A percentile compares a stretch with the other conserved stretches of the same genome.
Conservation (phyloP, 1,140 invertebrate genomes). For the Coenobita brevimanus region DNA sequence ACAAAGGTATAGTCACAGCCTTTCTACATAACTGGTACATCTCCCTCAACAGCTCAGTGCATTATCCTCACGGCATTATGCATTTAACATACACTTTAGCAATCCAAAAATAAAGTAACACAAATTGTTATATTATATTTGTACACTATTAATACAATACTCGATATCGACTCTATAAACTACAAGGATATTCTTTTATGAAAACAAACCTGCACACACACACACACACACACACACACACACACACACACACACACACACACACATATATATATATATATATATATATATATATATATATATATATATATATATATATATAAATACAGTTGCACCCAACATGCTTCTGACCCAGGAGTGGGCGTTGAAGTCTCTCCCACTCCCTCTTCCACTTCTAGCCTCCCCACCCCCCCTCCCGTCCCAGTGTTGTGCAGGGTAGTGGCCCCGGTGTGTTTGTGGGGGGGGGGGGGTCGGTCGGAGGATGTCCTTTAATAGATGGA, state of each 20-base stretch:
- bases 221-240: too few species aligned
- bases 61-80: too few species aligned
- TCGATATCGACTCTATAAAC: background rate
- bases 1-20: too few species aligned
- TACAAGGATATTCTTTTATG: too few species aligned
- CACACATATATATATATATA: slow-evolving; percentile 15
- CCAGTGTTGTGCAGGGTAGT: background rate
- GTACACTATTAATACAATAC: too few species aligned
- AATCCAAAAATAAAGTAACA: too few species aligned
- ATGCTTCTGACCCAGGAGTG: background rate
- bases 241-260: background rate
- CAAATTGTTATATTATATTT: too few species aligned
- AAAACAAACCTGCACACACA: too few species aligned
- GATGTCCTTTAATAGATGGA: slow-evolving; percentile 37
- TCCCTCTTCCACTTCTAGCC: too few species aligned
- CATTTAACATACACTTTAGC: too few species aligned
- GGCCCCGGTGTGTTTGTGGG: background rate
- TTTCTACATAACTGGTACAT: too few species aligned
- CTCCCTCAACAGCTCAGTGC: too few species aligned
- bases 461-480: background rate
- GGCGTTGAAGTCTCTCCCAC: background rate
- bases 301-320: slow-evolving; percentile 10
- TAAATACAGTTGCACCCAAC: background rate
- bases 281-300: slow-evolving; percentile 12
- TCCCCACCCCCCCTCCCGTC: background rate